Evolutionary conservation across 2,797 vertebrate species (phyloP).

Genomic region (Tarsius wallacei): DNA sequence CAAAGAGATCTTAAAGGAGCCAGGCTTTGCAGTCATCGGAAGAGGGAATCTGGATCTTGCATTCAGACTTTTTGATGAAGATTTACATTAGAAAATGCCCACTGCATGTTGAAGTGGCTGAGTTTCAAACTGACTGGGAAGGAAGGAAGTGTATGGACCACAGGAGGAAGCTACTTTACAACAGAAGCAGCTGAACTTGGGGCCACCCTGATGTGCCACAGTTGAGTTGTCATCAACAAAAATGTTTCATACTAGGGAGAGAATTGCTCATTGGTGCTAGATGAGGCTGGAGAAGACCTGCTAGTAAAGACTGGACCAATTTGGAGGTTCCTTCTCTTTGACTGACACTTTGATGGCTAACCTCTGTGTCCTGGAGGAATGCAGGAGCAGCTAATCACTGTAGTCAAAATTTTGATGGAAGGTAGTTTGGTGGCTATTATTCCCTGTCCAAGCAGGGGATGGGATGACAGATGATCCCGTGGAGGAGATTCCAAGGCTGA

Average conservation of each 20-base stretch:
- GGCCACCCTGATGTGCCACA: conserved; percentile 89
- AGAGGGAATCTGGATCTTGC: conserved; percentile 95
- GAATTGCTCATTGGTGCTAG: background rate
- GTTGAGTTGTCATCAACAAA: conserved; percentile 93
- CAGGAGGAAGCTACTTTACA: conserved; percentile 94
- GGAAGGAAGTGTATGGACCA: conserved; percentile 94
- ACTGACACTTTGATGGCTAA: conserved; percentile 95
- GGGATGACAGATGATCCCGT: conserved; percentile 93
- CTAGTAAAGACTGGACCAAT: conserved; percentile 93
- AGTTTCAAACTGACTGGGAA: conserved; percentile 93
- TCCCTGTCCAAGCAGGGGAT: too few relatives aligned
- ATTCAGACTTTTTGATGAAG: conserved; percentile 94
- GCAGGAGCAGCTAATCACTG: conserved; percentile 93
- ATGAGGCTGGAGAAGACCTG: background rate
- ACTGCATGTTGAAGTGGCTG: conserved; percentile 94
- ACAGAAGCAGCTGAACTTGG: conserved; percentile 95
- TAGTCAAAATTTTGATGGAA: conserved; percentile 92
- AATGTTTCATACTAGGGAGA: conserved; percentile 95
- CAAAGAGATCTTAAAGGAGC: conserved; percentile 96
- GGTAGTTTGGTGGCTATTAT: conserved; percentile 91
- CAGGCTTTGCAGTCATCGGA: conserved; percentile 95
- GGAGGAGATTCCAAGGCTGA: conserved; percentile 94
- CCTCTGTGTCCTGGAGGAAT: conserved; percentile 93
- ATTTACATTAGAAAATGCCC: conserved; percentile 94
- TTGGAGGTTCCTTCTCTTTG: conserved; percentile 96